A percentile compares a stretch with the other conserved stretches of the same genome.
phyloP scores from a whole-genome alignment of 2,888 invertebrate species.

The Toxonevra muliebris region DNA sequence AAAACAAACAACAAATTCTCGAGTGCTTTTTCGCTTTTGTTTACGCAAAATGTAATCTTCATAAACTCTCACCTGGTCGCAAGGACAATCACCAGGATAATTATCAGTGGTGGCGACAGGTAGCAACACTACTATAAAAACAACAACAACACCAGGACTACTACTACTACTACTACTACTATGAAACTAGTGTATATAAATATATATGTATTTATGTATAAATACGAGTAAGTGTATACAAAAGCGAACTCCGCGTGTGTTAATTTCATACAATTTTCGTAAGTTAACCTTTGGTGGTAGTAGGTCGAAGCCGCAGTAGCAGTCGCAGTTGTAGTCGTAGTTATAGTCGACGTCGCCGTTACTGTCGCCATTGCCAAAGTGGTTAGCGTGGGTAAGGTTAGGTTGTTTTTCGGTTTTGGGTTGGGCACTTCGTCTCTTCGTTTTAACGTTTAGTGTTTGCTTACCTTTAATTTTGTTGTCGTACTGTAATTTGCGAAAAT shows the following conservation, averaged over 20 bases:
- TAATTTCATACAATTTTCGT: not conserved
- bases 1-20: not conserved
- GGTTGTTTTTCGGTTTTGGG: too few relatives aligned
- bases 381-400: too few relatives aligned
- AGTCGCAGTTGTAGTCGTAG: not conserved
- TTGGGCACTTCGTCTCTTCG: too few relatives aligned
- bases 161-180: not conserved
- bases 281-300: too few relatives aligned
- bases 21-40: not conserved
- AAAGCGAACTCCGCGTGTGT: not conserved
- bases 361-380: not conserved
- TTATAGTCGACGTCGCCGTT: not conserved
- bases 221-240: conserved; percentile 8
- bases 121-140: conserved; percentile 12
- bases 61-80: conserved; percentile 20
- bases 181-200: not conserved
- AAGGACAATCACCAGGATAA: conserved; percentile 22
- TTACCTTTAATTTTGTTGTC: too few relatives aligned
- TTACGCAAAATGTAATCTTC: conserved; percentile 22
- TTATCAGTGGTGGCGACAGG: conserved; percentile 22
- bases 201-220: not conserved
- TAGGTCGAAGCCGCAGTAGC: not conserved
- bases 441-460: too few relatives aligned
- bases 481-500: too few relatives aligned
- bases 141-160: conserved; percentile 3